A percentile compares a stretch with the other conserved stretches of the same genome.
Evolutionary conservation across 2,113 vertebrate species (phyloP).

Genomic region (Hassar affinis): DNA sequence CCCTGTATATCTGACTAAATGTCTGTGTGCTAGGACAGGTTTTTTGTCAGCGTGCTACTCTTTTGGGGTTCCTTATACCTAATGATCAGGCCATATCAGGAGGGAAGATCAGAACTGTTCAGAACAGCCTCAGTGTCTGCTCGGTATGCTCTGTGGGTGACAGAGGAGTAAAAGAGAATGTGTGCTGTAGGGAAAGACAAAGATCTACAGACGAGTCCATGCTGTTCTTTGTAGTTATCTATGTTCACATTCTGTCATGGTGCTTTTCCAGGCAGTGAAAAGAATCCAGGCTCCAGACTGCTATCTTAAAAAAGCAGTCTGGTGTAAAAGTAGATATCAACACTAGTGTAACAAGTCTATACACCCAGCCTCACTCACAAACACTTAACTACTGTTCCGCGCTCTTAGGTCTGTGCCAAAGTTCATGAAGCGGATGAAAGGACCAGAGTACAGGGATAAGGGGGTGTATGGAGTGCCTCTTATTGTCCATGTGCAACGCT

Average conservation of each 20-base stretch:
- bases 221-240: constrained; percentile 4
- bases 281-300: neutral
- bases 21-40: neutral
- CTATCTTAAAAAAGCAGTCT: neutral
- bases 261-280: neutral
- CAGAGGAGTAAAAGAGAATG: neutral
- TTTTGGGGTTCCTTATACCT: neutral
- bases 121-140: neutral
- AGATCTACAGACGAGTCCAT: neutral
- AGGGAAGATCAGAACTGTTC: neutral
- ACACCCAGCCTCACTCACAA: neutral
- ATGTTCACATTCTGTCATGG: neutral
- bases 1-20: neutral
- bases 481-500: constrained; percentile 90
- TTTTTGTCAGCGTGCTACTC: neutral
- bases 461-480: constrained; percentile 93
- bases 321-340: constrained; percentile 71
- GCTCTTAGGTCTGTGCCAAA: constrained; percentile 90
- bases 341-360: constrained; percentile 46
- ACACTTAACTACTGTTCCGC: neutral
- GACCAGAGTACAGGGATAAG: constrained; percentile 94
- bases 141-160: neutral
- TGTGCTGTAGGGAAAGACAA: neutral
- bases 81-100: neutral
- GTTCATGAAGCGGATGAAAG: constrained; percentile 98